phyloP scores from a whole-genome alignment of 2,888 invertebrate species.

The Malachius bipustulatus region DNA sequence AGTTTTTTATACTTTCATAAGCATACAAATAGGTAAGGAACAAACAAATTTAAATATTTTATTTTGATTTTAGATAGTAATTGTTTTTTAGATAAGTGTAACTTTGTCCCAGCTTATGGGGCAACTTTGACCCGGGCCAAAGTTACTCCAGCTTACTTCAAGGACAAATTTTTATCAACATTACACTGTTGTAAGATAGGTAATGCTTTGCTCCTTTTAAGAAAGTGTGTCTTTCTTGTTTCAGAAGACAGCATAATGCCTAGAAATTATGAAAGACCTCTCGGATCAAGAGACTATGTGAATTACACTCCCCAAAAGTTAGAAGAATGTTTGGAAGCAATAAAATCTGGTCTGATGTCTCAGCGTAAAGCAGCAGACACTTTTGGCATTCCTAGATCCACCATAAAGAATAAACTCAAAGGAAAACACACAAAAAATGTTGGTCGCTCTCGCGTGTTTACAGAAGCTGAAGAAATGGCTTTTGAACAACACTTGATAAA shows the following conservation, averaged over 20 bases:
- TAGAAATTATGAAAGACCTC: slow-evolving; percentile 8
- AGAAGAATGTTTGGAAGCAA: slow-evolving; percentile 12
- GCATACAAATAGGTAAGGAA: slow-evolving; percentile 1
- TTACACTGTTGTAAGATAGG: no score
- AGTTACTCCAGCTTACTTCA: slow-evolving; percentile 5
- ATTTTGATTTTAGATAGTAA: slow-evolving; percentile 4
- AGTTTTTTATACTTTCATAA: slow-evolving; percentile 4
- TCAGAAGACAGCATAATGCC: slow-evolving; percentile 10
- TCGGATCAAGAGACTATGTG: slow-evolving; percentile 12
- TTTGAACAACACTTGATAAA: slow-evolving; percentile 7
- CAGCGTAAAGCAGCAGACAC: slow-evolving; percentile 12
- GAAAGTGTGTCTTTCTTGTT: no score
- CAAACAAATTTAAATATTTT: slow-evolving; percentile 6
- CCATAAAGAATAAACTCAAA: slow-evolving; percentile 13
- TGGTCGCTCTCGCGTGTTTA: slow-evolving; percentile 11
- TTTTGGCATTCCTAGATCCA: slow-evolving; percentile 12
- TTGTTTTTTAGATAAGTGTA: neutral
- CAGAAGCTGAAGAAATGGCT: slow-evolving; percentile 10
- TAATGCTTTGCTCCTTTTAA: no score
- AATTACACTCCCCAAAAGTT: slow-evolving; percentile 12
- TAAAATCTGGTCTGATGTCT: slow-evolving; percentile 10
- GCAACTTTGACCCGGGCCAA: slow-evolving; percentile 9
- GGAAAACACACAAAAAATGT: slow-evolving; percentile 10
- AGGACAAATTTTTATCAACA: slow-evolving; percentile 4
- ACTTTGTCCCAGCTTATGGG: slow-evolving; percentile 6